Conservation (phyloP, 2,797 vertebrate genomes). For the Dermochelys coriacea region DNA sequence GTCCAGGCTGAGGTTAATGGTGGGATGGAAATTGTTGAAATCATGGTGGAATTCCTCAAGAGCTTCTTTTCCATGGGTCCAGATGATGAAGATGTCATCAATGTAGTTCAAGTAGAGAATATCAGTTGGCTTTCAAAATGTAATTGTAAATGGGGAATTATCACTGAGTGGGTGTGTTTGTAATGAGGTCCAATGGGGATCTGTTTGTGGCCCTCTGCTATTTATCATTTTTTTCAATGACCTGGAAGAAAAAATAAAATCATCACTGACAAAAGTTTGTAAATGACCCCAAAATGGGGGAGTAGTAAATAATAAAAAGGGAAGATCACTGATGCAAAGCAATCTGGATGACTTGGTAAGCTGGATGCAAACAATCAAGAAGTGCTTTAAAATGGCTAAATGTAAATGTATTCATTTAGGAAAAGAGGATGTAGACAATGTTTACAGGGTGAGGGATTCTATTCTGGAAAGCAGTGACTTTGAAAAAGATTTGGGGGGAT, state of each 20-base stretch:
- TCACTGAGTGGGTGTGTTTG: neutral
- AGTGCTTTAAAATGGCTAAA: neutral
- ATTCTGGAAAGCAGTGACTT: neutral
- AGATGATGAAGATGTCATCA: too few relatives aligned
- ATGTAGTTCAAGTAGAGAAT: too few relatives aligned
- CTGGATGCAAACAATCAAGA: neutral
- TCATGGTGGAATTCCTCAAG: too few relatives aligned
- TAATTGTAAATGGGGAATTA: neutral
- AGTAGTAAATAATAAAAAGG: neutral
- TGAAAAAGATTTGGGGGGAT: neutral
- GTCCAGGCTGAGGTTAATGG: too few relatives aligned
- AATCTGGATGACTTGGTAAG: neutral
- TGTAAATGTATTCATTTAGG: neutral
- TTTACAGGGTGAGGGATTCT: neutral
- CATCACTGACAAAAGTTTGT: neutral
- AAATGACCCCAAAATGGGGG: neutral
- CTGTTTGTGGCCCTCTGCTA: neutral
- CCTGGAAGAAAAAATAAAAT: neutral
- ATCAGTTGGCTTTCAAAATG: neutral
- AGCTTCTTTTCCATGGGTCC: too few relatives aligned
- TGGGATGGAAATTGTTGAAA: too few relatives aligned
- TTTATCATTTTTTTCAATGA: neutral
- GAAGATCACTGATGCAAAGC: neutral
- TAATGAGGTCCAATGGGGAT: neutral
- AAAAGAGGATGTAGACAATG: neutral